Evolutionary conservation across 2,113 vertebrate genomes (phyloP).

Genomic region (Coptodon rendalli): DNA sequence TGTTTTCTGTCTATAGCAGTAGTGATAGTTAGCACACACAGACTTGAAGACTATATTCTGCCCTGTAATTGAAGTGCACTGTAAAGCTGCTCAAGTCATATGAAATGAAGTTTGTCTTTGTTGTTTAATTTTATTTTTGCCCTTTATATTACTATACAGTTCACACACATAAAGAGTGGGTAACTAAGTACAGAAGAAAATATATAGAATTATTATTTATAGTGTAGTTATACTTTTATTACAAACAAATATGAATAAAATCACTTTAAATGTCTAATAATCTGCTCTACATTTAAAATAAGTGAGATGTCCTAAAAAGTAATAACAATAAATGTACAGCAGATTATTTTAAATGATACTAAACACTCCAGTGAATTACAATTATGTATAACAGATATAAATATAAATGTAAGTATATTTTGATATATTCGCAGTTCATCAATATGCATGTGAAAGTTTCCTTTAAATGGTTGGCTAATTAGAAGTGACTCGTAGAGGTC

Average conservation of each 20-base stretch:
- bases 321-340: background rate
- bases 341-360: background rate
- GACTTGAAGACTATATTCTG: background rate
- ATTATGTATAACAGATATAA: background rate
- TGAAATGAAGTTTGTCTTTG: background rate
- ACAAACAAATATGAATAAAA: rapidly evolving
- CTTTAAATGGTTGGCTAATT: background rate
- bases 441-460: background rate
- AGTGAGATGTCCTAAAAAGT: background rate
- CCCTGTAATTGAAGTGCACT: background rate
- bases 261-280: background rate
- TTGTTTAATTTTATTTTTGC: background rate
- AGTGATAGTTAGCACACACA: background rate
- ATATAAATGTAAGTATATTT: background rate
- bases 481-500: background rate
- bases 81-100: background rate
- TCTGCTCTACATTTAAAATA: background rate
- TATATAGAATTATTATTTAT: background rate
- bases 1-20: background rate
- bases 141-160: background rate
- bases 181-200: background rate
- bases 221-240: background rate
- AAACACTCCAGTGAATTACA: background rate
- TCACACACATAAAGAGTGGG: background rate
- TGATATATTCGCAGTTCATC: background rate